Evolutionary conservation across 2,888 invertebrate species (phyloP), one percentile per base, ranked within the genome.

Genomic region (Pachliopta kotzebuea): DNA sequence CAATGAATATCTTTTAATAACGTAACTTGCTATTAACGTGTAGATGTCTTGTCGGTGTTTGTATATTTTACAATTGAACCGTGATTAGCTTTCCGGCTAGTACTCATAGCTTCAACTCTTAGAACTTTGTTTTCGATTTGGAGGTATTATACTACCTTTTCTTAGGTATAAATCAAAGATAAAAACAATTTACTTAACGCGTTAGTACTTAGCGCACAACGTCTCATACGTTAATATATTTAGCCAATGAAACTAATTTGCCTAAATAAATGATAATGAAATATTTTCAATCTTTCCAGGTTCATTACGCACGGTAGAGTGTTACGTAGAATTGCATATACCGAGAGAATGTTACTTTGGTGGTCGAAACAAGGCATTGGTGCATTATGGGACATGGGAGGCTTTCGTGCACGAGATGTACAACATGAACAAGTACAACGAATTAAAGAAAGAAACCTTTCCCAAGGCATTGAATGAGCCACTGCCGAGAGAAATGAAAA

Each of bases 351-450:
- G 78, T 3, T 79, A 80, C 58, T 67, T 79, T 9, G 82, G 82
- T 7, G 78, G 80, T 6, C 71, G 73, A 7, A 72, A 74, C 53
- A 77, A 77, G 52, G 73, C 76, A 23, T 31, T 85, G 2, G 66
- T 83, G 6, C 81, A 85, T 62, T 80, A 75, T 56, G 85, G 85
- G 11, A 85, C 86, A 0, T 85, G 84, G 85, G 76, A 76, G 18
- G 84, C 84, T 0, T 63, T 84, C 14, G 78, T 85, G 0, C 69
- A 80, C 49, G 83, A 79, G 42, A 56, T 85, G 55, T 66, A 73
- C 17, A 78, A 78, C 37, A 73, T 75, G 17, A 72, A 72, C 61
- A 67, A 79, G 4, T 80, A 78, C 60, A 64, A 65, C 11, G 69
- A 71, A 18, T 45, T 79, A 57, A 81, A 80, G 67, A 70, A 72